Base-by-base conservation (phyloP, 2,797 vertebrate genomes). In the Lemur catta region DNA sequence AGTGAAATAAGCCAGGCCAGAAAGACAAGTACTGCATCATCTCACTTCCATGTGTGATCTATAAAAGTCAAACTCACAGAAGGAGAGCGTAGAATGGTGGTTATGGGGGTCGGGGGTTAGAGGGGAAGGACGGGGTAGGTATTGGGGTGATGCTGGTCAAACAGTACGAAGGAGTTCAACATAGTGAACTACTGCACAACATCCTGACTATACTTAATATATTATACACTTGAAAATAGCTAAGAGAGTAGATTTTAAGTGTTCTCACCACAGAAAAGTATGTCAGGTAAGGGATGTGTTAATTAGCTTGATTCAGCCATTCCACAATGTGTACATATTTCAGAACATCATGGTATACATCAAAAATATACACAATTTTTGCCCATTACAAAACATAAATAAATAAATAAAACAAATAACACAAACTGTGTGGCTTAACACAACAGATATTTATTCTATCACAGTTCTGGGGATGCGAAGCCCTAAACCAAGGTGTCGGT, bases 381-480 rank as follows among this genome's bases (percentile, higher is more conserved):
- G 15, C 61, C 35, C 52, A 88, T 76, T n/a, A 76, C 61, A 65
- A 81, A 57, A 72, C n/a, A 43, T 72, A 72, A 41, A 71, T 67
- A 33, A 63, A 80, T 52, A 81, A 84, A 61, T n/a, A 48, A 79
- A 82, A 78, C 65, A 82, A 65, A 50, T 46, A 55, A 75, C 22
- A 75, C 22, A 84, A 59, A 89, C 6, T 38, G 18, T 33, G 48
- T 55, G 18, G 59, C 72, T 93, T 59, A 82, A 59, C 18, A 41
- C n/a, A 81, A 33, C 10, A 90, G 30, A n/a, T 80, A 65, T 84
- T 26, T 24, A 89, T 71, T 59, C 84, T 67, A 55, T 67, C 69
- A 52, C 26, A 59, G 30, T 71, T 74, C n/a, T 74, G 24, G 52
- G 28, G 69, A 69, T 5, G 69, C 12, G 10, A 90, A 28, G 2